Evolutionary conservation across 1,140 invertebrate species (phyloP).

Genomic region (Megalonaias nervosa): DNA sequence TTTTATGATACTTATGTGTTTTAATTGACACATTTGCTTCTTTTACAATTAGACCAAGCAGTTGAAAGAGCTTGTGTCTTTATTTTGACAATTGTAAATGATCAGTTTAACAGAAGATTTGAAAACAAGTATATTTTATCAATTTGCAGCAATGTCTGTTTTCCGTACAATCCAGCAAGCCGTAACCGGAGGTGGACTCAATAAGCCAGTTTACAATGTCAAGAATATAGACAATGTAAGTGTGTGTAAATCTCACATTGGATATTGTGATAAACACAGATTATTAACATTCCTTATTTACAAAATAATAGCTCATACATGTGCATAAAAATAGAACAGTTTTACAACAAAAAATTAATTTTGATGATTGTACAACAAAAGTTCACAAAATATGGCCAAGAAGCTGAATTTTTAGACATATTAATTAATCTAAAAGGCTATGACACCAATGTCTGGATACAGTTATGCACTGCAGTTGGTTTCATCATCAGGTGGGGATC

Average conservation of each 20-base stretch:
- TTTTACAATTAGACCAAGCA: not conserved
- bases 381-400: not conserved
- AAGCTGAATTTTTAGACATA: not conserved
- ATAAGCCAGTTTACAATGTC: conserved; percentile 32
- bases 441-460: too few relatives aligned
- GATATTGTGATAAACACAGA: not conserved
- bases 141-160: conserved; percentile 23
- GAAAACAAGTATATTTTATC: not conserved
- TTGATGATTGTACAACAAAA: not conserved
- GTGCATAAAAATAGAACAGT: not conserved
- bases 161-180: conserved; percentile 31
- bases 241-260: not conserved
- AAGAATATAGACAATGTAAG: conserved; percentile 24
- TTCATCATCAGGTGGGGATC: too few relatives aligned
- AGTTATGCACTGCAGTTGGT: too few relatives aligned
- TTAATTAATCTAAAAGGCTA: too few relatives aligned
- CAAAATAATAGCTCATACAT: not conserved
- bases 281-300: not conserved
- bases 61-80: not conserved
- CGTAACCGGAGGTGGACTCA: conserved; percentile 21
- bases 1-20: not conserved
- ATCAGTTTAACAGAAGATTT: not conserved
- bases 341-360: not conserved
- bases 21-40: not conserved
- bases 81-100: not conserved